These are phyloP conservation scores for Thymelicus lineola DNA, from an alignment of 2,888 invertebrate species.

Conservation along the genomic window DNA sequence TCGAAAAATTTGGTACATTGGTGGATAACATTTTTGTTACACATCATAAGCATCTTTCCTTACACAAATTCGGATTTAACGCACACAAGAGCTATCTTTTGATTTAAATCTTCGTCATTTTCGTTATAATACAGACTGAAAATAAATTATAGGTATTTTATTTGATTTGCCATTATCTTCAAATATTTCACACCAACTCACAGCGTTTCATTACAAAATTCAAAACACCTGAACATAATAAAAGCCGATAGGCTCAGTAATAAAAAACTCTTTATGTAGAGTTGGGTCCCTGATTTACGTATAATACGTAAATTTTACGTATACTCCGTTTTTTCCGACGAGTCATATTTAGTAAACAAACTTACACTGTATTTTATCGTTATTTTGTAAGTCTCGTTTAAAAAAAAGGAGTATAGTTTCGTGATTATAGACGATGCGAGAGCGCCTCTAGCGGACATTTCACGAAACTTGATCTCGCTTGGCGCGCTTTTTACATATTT, in stretches of 20 bases:
- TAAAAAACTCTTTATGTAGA: neutral
- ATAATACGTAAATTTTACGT: neutral
- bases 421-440: neutral
- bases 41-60: too few relatives aligned
- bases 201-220: constrained; percentile 1
- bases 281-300: neutral
- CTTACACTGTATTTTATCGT: too few relatives aligned
- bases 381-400: too few relatives aligned
- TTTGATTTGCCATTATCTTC: constrained; percentile 2
- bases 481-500: neutral
- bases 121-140: neutral
- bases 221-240: constrained; percentile 15
- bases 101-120: neutral
- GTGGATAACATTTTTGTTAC: too few relatives aligned
- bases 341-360: too few relatives aligned
- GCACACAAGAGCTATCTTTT: neutral
- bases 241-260: neutral
- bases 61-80: neutral
- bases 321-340: too few relatives aligned
- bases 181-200: constrained; percentile 8
- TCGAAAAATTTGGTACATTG: too few relatives aligned
- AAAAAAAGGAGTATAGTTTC: too few relatives aligned
- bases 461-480: neutral
- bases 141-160: neutral
- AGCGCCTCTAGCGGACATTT: neutral